Conservation (phyloP, 2,797 vertebrate species). For the Echeneis naucrates region DNA sequence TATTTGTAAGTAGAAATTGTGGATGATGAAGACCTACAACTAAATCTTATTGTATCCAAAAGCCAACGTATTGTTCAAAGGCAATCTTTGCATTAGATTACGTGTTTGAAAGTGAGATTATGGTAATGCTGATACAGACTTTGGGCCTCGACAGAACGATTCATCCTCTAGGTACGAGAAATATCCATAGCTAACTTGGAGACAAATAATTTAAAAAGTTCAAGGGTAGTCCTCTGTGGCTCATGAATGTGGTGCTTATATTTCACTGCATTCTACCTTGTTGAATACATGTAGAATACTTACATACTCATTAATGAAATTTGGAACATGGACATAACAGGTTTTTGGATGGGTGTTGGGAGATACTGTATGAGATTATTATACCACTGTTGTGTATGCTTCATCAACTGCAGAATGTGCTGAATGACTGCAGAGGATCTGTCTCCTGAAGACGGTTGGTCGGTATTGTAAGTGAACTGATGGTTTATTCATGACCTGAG, state of each 20-base stretch:
- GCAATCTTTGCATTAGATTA: no score
- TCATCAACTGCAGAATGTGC: neutral
- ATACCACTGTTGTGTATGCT: neutral
- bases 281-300: neutral
- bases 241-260: neutral
- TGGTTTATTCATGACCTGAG: slow-evolving; percentile 54
- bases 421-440: neutral
- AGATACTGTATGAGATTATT: no score
- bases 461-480: slow-evolving; percentile 10
- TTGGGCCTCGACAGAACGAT: neutral
- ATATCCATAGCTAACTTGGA: neutral
- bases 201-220: no score
- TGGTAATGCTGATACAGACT: no score
- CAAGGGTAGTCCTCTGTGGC: slow-evolving; percentile 7
- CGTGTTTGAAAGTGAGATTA: no score
- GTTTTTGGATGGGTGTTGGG: no score
- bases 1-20: neutral
- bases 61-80: no score
- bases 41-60: no score
- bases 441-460: neutral
- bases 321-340: neutral
- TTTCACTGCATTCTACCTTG: neutral
- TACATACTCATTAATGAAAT: neutral
- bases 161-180: neutral
- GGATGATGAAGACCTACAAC: no score